phyloP scores from a whole-genome alignment of 2,797 vertebrate genomes.

The Rousettus madagascariensis region DNA sequence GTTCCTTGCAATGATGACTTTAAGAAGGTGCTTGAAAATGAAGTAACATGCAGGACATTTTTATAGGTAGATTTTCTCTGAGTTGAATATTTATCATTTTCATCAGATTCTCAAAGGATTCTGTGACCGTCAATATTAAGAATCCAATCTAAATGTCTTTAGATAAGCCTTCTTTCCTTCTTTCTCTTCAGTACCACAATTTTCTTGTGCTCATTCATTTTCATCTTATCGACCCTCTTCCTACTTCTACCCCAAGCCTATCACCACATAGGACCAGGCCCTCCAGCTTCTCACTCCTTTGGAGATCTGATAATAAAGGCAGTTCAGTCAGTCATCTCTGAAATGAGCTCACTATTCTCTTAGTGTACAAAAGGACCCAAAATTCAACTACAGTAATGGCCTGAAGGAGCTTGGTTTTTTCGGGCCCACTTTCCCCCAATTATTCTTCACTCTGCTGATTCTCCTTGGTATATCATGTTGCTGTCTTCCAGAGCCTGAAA shows the following conservation, averaged over 20 bases:
- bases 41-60: background rate
- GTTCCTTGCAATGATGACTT: background rate
- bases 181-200: background rate
- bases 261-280: fast-evolving
- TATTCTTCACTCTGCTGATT: background rate
- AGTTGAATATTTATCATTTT: background rate
- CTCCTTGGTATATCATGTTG: background rate
- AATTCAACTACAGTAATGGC: background rate
- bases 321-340: background rate
- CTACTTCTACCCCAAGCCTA: background rate
- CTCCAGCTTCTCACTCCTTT: background rate
- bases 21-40: background rate
- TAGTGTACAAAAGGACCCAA: background rate
- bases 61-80: background rate
- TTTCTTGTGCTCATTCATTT: background rate
- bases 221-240: background rate
- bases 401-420: background rate
- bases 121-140: background rate
- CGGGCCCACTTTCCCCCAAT: background rate
- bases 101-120: background rate
- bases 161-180: background rate
- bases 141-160: background rate
- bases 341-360: background rate
- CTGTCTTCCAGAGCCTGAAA: background rate
- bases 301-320: background rate